Percentiles rank a stretch among this genome's conserved stretches.
Conservation (phyloP, 2,797 vertebrate species). For the Coreius guichenoti region DNA sequence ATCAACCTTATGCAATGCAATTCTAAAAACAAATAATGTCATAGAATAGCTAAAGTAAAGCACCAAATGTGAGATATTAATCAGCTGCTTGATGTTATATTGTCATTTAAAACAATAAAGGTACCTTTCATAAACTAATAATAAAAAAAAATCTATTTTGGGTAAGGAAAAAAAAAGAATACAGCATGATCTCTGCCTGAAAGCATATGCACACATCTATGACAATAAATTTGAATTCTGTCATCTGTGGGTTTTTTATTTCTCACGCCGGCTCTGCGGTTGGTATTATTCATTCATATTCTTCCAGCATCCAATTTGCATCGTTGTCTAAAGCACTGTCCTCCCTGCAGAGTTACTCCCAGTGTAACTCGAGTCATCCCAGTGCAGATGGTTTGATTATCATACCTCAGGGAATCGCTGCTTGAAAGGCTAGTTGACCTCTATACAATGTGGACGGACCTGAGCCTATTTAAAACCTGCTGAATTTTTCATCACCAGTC, state of each 20-base stretch:
- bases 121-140: neutral
- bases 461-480: conserved; percentile 42
- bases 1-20: conserved; percentile 43
- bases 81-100: neutral
- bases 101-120: neutral
- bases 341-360: conserved; percentile 61
- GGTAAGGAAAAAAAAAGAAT: neutral
- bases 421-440: conserved; percentile 61
- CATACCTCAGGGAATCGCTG: conserved; percentile 64
- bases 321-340: conserved; percentile 71
- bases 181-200: neutral
- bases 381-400: conserved; percentile 73
- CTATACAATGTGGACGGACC: conserved; percentile 34
- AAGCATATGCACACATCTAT: neutral
- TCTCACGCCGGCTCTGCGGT: conserved; percentile 22
- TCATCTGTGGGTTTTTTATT: conserved; percentile 4
- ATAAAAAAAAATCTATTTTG: neutral
- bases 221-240: neutral
- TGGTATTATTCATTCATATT: conserved; percentile 27
- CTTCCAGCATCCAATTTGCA: conserved; percentile 54
- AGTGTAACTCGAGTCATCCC: conserved; percentile 70
- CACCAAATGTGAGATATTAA: neutral
- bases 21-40: conserved; percentile 32
- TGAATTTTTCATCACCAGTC: conserved; percentile 32
- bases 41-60: neutral